phyloP scores from a whole-genome alignment of 2,113 vertebrate genomes.

The Oreocharis arfaki region DNA sequence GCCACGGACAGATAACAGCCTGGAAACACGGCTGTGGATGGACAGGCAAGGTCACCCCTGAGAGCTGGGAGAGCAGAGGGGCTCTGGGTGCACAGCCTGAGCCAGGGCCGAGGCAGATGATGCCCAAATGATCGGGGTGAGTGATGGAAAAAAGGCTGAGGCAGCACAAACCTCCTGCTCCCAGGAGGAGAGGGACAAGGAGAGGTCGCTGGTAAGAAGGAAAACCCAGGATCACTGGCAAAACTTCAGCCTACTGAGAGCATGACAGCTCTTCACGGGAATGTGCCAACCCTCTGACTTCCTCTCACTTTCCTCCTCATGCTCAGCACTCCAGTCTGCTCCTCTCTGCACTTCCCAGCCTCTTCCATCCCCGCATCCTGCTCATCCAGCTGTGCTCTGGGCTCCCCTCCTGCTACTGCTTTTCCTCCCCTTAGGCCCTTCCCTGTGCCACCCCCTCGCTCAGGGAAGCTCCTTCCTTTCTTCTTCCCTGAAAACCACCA shows the following conservation, averaged over 20 bases:
- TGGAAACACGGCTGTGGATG: not conserved
- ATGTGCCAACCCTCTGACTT: not conserved
- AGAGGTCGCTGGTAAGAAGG: not conserved
- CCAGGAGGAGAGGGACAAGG: not conserved
- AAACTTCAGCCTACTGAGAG: not conserved
- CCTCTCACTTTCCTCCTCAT: accelerated
- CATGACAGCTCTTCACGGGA: not conserved
- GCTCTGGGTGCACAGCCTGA: not conserved
- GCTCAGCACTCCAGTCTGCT: not conserved
- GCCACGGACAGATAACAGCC: not conserved
- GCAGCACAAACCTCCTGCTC: not conserved
- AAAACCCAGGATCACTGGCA: not conserved
- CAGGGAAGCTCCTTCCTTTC: not conserved
- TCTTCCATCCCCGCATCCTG: not conserved
- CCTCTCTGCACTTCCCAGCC: not conserved
- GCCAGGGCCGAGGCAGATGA: not conserved
- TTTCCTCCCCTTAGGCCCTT: not conserved
- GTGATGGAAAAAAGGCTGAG: not conserved
- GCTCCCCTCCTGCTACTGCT: not conserved
- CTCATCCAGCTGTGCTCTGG: not conserved
- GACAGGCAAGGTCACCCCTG: not conserved
- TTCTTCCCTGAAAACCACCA: not conserved
- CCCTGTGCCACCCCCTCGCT: not conserved
- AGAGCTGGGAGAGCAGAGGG: not conserved
- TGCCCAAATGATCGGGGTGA: not conserved